Conservation (phyloP, 2,888 invertebrate species). For the Itoplectis maculator region DNA sequence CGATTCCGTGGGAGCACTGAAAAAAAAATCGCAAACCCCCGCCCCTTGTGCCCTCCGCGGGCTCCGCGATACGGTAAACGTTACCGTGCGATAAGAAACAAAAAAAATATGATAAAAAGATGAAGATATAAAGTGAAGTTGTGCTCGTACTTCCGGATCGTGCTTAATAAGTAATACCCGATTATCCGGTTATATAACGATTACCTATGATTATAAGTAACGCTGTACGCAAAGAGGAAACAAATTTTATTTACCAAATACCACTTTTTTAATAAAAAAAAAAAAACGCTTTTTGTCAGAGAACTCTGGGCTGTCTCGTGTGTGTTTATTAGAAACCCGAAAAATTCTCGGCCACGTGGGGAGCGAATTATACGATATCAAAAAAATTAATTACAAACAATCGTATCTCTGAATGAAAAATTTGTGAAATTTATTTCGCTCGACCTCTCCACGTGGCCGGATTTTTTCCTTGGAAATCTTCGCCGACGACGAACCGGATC, state of each 20-base stretch:
- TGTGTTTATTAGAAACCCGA: background rate
- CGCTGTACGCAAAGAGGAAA: conserved; percentile 74
- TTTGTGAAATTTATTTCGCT: background rate
- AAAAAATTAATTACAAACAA: background rate
- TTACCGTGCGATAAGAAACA: conserved; percentile 29
- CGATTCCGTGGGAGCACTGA: conserved; percentile 43
- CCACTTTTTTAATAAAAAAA: conserved; percentile 76
- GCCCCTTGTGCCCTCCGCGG: background rate
- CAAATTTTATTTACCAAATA: conserved; percentile 78
- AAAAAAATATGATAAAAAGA: background rate
- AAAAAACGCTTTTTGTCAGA: conserved; percentile 69
- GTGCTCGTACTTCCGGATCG: conserved; percentile 61
- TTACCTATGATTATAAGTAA: conserved; percentile 72
- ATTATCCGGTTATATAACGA: conserved; percentile 74
- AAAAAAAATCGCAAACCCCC: conserved; percentile 21
- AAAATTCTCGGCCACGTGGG: background rate
- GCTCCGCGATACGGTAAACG: conserved; percentile 28
- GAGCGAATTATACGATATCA: background rate
- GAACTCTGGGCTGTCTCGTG: conserved; percentile 26
- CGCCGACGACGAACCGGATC: background rate
- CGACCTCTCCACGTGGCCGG: background rate
- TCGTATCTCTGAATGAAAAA: background rate
- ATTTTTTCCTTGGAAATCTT: conserved; percentile 5
- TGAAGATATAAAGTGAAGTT: conserved; percentile 23
- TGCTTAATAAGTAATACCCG: conserved; percentile 70